Conservation (phyloP, 2,888 invertebrate species). For the Ochropleura plecta region DNA sequence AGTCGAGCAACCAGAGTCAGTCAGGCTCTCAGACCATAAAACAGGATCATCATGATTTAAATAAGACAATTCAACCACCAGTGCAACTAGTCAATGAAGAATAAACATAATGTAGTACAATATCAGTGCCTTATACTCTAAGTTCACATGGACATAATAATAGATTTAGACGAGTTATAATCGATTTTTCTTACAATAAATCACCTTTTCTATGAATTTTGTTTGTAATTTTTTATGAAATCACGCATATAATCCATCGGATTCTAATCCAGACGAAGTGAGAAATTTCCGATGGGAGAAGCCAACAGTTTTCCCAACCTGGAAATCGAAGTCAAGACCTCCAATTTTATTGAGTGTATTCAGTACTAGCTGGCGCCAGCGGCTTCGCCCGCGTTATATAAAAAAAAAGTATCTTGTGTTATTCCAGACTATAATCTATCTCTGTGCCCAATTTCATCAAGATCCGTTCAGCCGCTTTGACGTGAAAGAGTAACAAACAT, state of each 20-base stretch:
- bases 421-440: too few relatives aligned
- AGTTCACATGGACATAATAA: constrained; percentile 55
- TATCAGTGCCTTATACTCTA: constrained; percentile 67
- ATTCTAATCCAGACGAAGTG: background rate
- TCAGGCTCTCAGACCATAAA: constrained; percentile 75
- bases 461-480: too few relatives aligned
- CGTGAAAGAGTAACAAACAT: too few relatives aligned
- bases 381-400: too few relatives aligned
- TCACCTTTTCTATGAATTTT: constrained; percentile 46
- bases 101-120: constrained; percentile 66
- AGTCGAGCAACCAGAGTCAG: constrained; percentile 75
- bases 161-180: constrained; percentile 53
- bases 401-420: too few relatives aligned
- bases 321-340: background rate
- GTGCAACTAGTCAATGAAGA: constrained; percentile 75
- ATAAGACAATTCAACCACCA: constrained; percentile 54
- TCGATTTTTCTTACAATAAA: constrained; percentile 54
- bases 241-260: background rate
- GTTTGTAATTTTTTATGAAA: background rate
- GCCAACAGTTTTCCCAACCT: too few relatives aligned
- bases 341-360: constrained; percentile 16
- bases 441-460: too few relatives aligned
- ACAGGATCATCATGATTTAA: constrained; percentile 61
- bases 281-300: too few relatives aligned
- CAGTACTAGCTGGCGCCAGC: background rate